phyloP scores from a whole-genome alignment of 2,888 invertebrate genomes.

The Pelosia muscerda region DNA sequence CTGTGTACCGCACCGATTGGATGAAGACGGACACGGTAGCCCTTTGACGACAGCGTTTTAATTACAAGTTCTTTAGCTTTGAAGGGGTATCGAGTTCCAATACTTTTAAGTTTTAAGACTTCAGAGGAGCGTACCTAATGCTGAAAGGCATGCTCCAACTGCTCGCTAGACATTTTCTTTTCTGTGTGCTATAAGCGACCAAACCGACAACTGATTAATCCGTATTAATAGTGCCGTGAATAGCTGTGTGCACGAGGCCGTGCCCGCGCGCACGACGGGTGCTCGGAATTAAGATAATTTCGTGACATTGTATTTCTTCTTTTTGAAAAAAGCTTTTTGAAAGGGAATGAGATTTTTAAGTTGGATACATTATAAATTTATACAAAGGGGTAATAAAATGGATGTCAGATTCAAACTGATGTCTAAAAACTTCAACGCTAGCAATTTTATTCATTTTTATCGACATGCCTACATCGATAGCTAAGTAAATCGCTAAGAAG shows the following conservation, averaged over 20 bases:
- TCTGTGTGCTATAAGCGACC: background rate
- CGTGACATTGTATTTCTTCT: background rate
- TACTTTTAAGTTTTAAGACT: background rate
- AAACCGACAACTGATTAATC: slow-evolving; percentile 1
- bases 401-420: background rate
- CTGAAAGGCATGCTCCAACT: background rate
- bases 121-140: background rate
- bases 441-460: background rate
- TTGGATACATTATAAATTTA: background rate
- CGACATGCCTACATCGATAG: background rate
- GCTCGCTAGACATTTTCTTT: background rate
- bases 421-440: background rate
- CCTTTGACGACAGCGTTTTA: background rate
- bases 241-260: background rate
- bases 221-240: slow-evolving; percentile 1
- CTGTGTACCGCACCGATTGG: background rate
- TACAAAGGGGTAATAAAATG: background rate
- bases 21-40: background rate
- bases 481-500: too few species aligned
- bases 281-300: background rate
- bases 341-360: too few species aligned
- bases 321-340: too few species aligned
- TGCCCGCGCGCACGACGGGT: background rate
- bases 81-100: background rate
- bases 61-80: background rate